Conservation (phyloP, 2,888 invertebrate species). For the Slavum lentiscoides region DNA sequence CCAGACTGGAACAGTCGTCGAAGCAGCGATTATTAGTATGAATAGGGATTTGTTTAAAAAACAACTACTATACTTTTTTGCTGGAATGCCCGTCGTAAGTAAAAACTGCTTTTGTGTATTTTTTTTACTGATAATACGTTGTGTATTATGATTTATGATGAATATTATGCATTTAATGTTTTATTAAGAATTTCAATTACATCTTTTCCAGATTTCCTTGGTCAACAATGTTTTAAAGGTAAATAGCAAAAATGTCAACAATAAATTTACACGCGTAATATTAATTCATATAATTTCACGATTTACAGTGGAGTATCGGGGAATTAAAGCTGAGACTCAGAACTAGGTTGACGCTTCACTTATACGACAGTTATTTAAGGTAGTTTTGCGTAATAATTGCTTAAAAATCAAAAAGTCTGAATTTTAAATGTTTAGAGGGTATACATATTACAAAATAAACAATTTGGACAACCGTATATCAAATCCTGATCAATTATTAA, state of each 20-base stretch:
- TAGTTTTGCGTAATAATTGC: conserved; percentile 63
- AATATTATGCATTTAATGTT: conserved; percentile 6
- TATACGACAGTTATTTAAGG: conserved; percentile 91
- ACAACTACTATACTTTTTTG: conserved; percentile 75
- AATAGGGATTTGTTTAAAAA: conserved; percentile 75
- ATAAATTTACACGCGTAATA: neutral
- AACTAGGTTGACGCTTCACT: conserved; percentile 81
- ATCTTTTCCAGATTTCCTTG: conserved; percentile 75
- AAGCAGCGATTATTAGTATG: conserved; percentile 92
- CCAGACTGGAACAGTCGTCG: conserved; percentile 88
- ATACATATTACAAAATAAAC: conserved; percentile 95
- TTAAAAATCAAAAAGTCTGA: conserved; percentile 22
- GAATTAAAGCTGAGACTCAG: conserved; percentile 89
- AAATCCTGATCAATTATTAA: conserved; percentile 93
- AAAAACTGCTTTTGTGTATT: conserved; percentile 16
- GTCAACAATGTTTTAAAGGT: conserved; percentile 90
- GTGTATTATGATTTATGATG: conserved; percentile 2
- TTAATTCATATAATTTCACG: conserved; percentile 44
- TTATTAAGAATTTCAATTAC: conserved; percentile 17
- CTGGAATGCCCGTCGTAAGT: conserved; percentile 84
- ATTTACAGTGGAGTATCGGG: conserved; percentile 80
- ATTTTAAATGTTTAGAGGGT: conserved; percentile 67
- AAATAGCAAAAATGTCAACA: conserved; percentile 55
- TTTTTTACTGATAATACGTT: conserved; percentile 17
- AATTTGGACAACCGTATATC: conserved; percentile 93